Evolutionary conservation across 2,888 invertebrate genomes (phyloP), one percentile per base, ranked within the genome.

Genomic region (Drosophila formosana): DNA sequence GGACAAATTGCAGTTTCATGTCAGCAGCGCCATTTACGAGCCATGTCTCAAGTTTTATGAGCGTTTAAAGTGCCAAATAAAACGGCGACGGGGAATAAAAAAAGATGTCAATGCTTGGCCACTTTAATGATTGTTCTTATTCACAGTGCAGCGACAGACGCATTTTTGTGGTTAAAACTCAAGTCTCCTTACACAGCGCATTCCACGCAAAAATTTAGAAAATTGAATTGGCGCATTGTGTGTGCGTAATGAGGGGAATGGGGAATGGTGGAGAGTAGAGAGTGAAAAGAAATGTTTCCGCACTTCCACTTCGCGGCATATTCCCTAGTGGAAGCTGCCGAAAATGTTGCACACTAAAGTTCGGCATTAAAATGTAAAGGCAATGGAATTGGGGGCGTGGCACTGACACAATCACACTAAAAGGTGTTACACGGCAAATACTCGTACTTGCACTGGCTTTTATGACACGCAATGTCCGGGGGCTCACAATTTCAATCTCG

Each of bases 331-430:
- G 43, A 30, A 25, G 45, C 32, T 50, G 47, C 43, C 4, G 23
- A 37, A 32, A 37, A 50, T 60, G 49, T 58, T 51, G 61, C 62
- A 67, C 64, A 66, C 80, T 77, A 50, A 70, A 65, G 82, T 51
- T 57, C 50, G 41, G 51, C 66, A 61, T 79, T 60, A 52, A 56
- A 67, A 61, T 60, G 52, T 49, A 56, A 51, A 41, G 62, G 64
- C 41, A 18, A 23, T 9, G 47, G 23, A 26, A 32, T 18, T 30
- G 30, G 28, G 11, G 64, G 41, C 61, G 46, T 66, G 62, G 25
- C 47, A 58, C 68, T 75, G 61, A 73, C 53, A 75, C 85, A 82
- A 87, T 82, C 82, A 87, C 71, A 87, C 84, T 87, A 78, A 82
- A 87, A 87, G 84, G 82, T 81, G 84, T 75, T 74, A 77, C 71